These are phyloP conservation scores for Narcine bancroftii DNA, from an alignment of 2,113 vertebrate species.

Conservation along the genomic window DNA sequence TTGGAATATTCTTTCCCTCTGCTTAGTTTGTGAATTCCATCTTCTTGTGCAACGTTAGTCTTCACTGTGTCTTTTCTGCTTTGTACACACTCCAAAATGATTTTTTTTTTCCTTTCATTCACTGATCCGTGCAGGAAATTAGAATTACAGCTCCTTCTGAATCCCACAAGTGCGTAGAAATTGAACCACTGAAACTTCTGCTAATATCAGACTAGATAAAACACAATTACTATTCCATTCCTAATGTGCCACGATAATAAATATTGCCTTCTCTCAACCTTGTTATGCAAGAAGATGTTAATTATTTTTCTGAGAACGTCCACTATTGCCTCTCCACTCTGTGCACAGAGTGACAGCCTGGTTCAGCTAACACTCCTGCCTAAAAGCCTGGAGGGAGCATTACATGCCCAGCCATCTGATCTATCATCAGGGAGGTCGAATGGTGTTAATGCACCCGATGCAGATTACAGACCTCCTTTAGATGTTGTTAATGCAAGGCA, in stretches of 20 bases:
- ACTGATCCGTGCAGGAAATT: slow-evolving; percentile 17
- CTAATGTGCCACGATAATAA: background rate
- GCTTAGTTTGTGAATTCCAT: too few species aligned
- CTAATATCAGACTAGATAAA: background rate
- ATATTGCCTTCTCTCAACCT: background rate
- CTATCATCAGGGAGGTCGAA: slow-evolving; percentile 83
- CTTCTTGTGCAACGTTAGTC: background rate
- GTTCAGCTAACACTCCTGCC: slow-evolving; percentile 52
- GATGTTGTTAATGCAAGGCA: slow-evolving; percentile 54
- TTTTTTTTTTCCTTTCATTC: background rate
- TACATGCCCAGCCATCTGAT: slow-evolving; percentile 72
- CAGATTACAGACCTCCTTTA: slow-evolving; percentile 82
- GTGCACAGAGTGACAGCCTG: slow-evolving; percentile 43
- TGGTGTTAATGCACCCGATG: slow-evolving; percentile 86
- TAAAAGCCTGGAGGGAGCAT: slow-evolving; percentile 62
- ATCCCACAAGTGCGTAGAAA: background rate
- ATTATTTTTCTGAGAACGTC: background rate
- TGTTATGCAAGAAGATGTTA: background rate
- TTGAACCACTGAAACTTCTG: background rate
- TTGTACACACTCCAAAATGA: background rate
- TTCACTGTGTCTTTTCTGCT: background rate
- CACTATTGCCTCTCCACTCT: background rate
- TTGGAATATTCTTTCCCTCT: background rate
- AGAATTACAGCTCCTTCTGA: slow-evolving; percentile 6
- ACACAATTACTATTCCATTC: background rate